A percentile compares a stretch with the other conserved stretches of the same genome.
phyloP scores from a whole-genome alignment of 2,888 invertebrate species.

The Drosophila pseudotalamancana region DNA sequence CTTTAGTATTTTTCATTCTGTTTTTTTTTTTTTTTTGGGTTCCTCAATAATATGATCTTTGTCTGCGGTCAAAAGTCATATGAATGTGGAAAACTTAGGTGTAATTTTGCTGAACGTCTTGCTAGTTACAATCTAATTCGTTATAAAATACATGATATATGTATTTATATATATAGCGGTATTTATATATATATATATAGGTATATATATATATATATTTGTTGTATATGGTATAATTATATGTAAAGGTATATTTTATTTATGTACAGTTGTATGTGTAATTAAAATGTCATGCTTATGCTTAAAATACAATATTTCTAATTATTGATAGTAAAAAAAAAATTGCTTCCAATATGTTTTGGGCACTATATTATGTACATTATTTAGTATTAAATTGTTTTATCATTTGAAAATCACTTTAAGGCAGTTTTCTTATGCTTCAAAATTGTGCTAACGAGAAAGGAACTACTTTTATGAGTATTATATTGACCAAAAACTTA shows the following conservation, averaged over 20 bases:
- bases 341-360: conserved; percentile 46
- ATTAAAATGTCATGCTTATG: conserved; percentile 71
- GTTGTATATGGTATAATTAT: conserved; percentile 37
- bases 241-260: conserved; percentile 44
- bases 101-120: conserved; percentile 70
- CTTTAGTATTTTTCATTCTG: conserved; percentile 1
- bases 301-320: conserved; percentile 61
- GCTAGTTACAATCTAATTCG: conserved; percentile 40
- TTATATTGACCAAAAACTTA: conserved; percentile 1
- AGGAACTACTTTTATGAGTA: conserved; percentile 51
- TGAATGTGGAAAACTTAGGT: conserved; percentile 74
- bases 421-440: conserved; percentile 74
- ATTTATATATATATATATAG: conserved; percentile 19
- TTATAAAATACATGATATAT: conserved; percentile 43
- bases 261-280: conserved; percentile 54
- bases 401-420: conserved; percentile 73
- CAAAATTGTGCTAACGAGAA: conserved; percentile 60
- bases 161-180: neutral
- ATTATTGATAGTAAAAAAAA: conserved; percentile 69
- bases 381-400: conserved; percentile 49
- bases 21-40: conserved; percentile 13
- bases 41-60: conserved; percentile 44
- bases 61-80: conserved; percentile 68
- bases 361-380: conserved; percentile 65
- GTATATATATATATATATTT: conserved; percentile 12